Base-by-base conservation (phyloP, 1,140 invertebrate species). In the Whitmania pigra region DNA sequence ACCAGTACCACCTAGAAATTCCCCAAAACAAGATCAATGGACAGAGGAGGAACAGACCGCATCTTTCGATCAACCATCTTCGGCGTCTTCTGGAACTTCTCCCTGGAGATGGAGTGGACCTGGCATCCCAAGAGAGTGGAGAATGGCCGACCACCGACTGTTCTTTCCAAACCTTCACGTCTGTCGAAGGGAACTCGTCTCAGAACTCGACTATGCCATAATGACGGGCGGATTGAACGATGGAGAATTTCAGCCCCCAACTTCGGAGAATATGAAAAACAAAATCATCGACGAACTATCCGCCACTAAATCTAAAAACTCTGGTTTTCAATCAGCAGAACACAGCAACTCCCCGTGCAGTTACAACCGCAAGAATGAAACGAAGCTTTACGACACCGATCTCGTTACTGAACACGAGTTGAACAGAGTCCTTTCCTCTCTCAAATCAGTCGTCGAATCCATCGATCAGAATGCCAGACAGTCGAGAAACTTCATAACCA, bases 281-380 rank as follows among this genome's bases (percentile, higher is more conserved):
- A 63, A 63, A 31, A 63, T 22, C 57, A 63, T 22, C 57, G 57
- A 63, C 29, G 13, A 63, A 63, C 7, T 17, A n/a, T 25, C 22
- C 57, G 29, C 6, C 18, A 31, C 57, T 63, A 49, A 49, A 13
- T 49, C 43, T 13, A 49, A 49, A 17, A 11, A 13, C 43, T 49
- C 43, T 7, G 43, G 13, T 63, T 63, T 18, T 1, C 57, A 31
- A 7, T n/a, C 57, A 17, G 13, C 57, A 63, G 57, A 31, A 63
- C 57, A 63, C 29, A 22, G 22, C 69, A 55, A 67, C 11, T 74
- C 70, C 29, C 53, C 60, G n/a, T 74, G 73, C 25, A 57, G 60
- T 40, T 72, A 67, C 73, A 25, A 27, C 5, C 57, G 73, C 18
- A 72, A 72, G 67, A 74, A 74, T 66, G 73, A 74, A 49, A 74